These are phyloP conservation scores for Cryptophagus acutangulus DNA, from an alignment of 2,888 invertebrate genomes.

Conservation along the genomic window DNA sequence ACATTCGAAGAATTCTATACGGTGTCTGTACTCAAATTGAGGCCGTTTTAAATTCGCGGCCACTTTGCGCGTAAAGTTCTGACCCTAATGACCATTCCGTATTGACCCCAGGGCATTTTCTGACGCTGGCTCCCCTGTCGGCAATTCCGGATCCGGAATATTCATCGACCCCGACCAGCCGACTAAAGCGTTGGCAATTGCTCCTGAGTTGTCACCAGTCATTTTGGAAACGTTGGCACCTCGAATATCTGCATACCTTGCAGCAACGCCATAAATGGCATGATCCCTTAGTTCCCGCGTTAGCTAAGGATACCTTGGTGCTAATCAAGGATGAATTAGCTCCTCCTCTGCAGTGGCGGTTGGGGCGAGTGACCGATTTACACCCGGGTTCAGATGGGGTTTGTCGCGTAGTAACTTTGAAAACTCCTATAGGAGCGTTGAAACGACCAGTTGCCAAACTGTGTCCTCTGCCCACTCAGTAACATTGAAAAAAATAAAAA, in stretches of 20 bases:
- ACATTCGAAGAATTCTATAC: no score
- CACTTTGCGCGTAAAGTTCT: neutral
- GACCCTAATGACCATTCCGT: neutral
- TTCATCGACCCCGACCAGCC: neutral
- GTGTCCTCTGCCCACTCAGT: neutral
- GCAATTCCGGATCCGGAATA: neutral
- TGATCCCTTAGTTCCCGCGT: no score
- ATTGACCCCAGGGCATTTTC: conserved; percentile 1
- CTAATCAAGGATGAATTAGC: neutral
- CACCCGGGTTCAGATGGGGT: neutral
- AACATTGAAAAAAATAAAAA: no score
- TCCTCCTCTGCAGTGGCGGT: neutral
- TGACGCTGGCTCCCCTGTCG: neutral
- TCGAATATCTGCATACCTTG: neutral
- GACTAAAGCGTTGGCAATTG: neutral
- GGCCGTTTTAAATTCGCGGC: neutral
- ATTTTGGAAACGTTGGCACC: neutral
- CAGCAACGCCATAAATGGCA: neutral
- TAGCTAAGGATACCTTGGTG: neutral
- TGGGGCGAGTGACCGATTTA: neutral
- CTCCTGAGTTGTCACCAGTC: neutral
- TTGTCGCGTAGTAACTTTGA: neutral
- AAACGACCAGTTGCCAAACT: neutral
- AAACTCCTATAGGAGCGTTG: neutral
- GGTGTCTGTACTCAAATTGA: no score